These are phyloP conservation scores for Leiothrix lutea DNA, from an alignment of 2,113 vertebrate genomes.

Conservation along the genomic window DNA sequence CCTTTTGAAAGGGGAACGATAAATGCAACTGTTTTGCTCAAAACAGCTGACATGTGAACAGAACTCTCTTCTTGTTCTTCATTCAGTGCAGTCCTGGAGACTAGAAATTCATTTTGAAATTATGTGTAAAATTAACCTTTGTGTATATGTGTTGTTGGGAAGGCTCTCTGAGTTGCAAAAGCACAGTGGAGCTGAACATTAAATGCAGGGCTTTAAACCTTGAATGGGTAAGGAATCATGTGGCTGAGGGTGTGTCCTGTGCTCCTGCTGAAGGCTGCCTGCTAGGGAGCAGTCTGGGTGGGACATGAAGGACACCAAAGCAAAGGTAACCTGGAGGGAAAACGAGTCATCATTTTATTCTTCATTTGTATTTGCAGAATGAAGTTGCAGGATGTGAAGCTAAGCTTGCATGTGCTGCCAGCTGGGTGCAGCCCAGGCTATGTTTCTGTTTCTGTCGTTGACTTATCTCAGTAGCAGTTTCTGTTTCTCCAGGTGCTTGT, in stretches of 20 bases:
- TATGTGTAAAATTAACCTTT: neutral
- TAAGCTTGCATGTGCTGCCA: neutral
- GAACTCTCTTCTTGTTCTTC: neutral
- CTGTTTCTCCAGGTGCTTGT: neutral
- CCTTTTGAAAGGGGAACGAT: neutral
- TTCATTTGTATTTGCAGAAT: neutral
- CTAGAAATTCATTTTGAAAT: neutral
- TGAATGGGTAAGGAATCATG: neutral
- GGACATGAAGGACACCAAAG: neutral
- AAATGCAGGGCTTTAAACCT: neutral
- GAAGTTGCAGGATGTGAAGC: neutral
- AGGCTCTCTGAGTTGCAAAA: neutral
- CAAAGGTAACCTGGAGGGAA: neutral
- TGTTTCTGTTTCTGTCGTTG: neutral
- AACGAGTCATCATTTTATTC: neutral
- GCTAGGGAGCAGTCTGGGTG: neutral
- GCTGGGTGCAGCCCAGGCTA: neutral
- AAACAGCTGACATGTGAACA: neutral
- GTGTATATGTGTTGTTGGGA: neutral
- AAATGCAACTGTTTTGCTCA: accelerated
- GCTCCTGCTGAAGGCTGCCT: neutral
- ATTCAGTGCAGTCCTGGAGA: neutral
- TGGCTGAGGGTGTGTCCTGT: neutral
- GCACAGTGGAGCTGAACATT: neutral
- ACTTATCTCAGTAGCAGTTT: neutral